A percentile compares a stretch with the other conserved stretches of the same genome.
phyloP scores from a whole-genome alignment of 2,113 vertebrate species.

The Phalacrocorax brasilianus region DNA sequence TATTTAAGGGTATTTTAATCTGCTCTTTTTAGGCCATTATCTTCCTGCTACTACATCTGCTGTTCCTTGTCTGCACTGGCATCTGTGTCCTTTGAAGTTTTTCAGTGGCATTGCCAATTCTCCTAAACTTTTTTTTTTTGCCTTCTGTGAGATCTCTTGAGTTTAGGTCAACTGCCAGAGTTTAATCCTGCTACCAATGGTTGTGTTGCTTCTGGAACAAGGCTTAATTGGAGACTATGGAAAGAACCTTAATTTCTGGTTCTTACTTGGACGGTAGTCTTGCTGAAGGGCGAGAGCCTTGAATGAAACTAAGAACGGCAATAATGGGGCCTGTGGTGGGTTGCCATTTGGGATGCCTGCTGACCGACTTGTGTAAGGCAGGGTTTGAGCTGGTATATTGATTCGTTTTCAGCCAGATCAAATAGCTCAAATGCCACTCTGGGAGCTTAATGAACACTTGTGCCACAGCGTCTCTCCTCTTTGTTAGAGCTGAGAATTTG shows the following conservation, averaged over 20 bases:
- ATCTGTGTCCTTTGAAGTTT: not conserved
- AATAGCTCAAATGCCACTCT: not conserved
- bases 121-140: not conserved
- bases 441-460: not conserved
- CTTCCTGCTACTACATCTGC: not conserved
- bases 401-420: not conserved
- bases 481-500: not conserved
- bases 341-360: not conserved
- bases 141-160: not conserved
- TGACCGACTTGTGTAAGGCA: not conserved
- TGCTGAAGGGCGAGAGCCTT: not conserved
- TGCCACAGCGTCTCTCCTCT: not conserved
- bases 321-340: not conserved
- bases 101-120: not conserved
- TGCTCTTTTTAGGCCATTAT: not conserved
- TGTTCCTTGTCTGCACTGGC: not conserved
- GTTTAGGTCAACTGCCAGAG: not conserved
- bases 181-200: not conserved
- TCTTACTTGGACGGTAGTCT: not conserved
- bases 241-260: not conserved
- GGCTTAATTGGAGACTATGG: not conserved
- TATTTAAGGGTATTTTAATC: not conserved
- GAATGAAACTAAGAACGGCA: not conserved
- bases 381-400: not conserved
- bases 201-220: not conserved